Conservation (phyloP, 1,140 invertebrate species). For the Rhopalosiphum padi region DNA sequence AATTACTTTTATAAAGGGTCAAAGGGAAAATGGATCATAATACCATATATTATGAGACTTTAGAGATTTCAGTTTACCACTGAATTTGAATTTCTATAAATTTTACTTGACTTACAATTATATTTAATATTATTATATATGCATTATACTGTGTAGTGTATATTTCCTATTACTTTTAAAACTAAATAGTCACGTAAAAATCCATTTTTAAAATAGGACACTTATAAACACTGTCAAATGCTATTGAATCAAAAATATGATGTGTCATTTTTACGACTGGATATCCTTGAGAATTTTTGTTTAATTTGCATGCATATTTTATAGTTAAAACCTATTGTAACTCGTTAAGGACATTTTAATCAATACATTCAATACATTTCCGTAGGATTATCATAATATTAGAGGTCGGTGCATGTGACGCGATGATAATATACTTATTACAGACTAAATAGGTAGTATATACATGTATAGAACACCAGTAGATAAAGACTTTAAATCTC, state of each 20-base stretch:
- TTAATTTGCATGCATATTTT: background rate
- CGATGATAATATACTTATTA: background rate
- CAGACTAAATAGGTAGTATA: background rate
- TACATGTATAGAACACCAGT: background rate
- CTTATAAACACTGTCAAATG: background rate
- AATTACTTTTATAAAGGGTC: background rate
- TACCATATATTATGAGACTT: background rate
- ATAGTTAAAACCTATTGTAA: conserved; percentile 12
- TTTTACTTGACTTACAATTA: background rate
- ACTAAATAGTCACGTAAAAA: background rate
- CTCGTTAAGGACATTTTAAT: conserved; percentile 17
- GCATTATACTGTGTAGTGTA: background rate
- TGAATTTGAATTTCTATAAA: background rate
- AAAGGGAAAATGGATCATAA: background rate
- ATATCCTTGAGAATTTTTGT: conserved; percentile 17
- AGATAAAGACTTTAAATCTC: background rate
- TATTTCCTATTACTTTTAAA: background rate
- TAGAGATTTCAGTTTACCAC: background rate
- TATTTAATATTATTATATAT: background rate
- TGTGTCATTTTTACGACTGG: background rate
- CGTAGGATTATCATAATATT: conserved; percentile 38
- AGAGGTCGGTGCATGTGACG: background rate
- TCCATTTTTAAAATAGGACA: background rate
- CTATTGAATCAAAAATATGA: conserved; percentile 3
- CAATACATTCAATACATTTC: conserved; percentile 35